phyloP scores from a whole-genome alignment of 2,113 vertebrate genomes.

The Poicephalus gulielmi region DNA sequence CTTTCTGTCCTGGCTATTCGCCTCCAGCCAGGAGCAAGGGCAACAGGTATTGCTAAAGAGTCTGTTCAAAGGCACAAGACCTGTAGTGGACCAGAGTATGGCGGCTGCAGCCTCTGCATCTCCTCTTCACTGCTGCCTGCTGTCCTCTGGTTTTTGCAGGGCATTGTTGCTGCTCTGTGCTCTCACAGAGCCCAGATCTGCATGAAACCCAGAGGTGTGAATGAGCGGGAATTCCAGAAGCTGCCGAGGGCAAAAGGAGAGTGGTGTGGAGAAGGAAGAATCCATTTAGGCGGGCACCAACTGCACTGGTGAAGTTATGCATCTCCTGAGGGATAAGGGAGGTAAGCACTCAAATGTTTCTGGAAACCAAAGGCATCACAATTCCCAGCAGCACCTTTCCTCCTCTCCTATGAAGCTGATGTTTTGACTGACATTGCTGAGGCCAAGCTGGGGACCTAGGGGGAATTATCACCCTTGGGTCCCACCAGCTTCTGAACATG shows the following conservation, averaged over 20 bases:
- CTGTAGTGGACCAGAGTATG: neutral
- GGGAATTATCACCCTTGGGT: neutral
- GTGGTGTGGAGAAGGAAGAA: neutral
- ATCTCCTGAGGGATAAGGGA: neutral
- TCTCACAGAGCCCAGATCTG: neutral
- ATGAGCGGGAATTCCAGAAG: neutral
- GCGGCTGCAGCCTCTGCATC: neutral
- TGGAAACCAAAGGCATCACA: neutral
- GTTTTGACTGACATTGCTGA: neutral
- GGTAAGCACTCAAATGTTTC: neutral
- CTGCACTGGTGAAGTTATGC: neutral
- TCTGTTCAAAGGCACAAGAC: neutral
- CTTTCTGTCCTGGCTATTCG: neutral
- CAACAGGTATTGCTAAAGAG: neutral
- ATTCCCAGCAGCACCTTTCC: neutral
- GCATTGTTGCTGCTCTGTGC: neutral
- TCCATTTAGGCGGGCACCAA: neutral
- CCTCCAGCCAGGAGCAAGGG: neutral
- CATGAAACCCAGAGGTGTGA: neutral
- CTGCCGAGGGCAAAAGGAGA: neutral
- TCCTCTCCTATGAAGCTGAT: neutral
- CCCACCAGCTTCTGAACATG: neutral
- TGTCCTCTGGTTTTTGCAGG: neutral
- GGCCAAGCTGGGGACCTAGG: neutral
- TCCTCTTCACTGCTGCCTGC: neutral